Evolutionary conservation across 2,888 invertebrate genomes (phyloP), one percentile per base, ranked within the genome.

Genomic region (Carabus problematicus): DNA sequence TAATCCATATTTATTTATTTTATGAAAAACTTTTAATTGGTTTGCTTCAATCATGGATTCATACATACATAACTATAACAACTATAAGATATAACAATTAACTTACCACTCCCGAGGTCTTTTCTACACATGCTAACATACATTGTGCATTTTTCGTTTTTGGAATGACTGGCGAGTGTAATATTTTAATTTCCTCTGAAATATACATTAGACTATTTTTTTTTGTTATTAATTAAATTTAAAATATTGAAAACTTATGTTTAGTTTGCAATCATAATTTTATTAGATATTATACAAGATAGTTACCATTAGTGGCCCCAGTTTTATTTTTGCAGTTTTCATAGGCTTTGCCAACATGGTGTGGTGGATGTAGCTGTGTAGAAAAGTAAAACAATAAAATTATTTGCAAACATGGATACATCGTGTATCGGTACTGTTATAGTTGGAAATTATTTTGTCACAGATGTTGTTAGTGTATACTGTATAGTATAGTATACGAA

Each of bases 81-180:
- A 55, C 12, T 19, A 8, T 19, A 55, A 55, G 29, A 40, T 29
- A 58, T 58, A 14, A 14, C 9, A n/a, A 39, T 29, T 12, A 56
- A 63, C 63, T 52, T 63, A 63, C 63, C 6, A 49, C 14, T 8
- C 63, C 54, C 11, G 42, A 16, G 49, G 40, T 63, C n/a, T 63
- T 63, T 40, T 63, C 49, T 49, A 63, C 41, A 16, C 63, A 63
- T 49, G 63, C 63, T 9, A 52, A 16, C 52, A 63, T 19, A 41
- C 63, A 63, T 8, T 47, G n/a, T 54, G 49, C 63, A 11, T n/a
- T 8, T 18, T 49, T 41, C 8, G 63, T 63, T 52, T 63, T 49
- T 12, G 63, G 63, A 19, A 61, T 49, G 11, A 49, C 45, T 49
- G 40, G 3, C 8, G 39, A 9, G 6, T 49, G 40, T 39, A 61